A percentile compares a stretch with the other conserved stretches of the same genome.
These are phyloP conservation scores for Podarcis raffonei DNA, from an alignment of 2,113 vertebrate species.

Conservation along the genomic window DNA sequence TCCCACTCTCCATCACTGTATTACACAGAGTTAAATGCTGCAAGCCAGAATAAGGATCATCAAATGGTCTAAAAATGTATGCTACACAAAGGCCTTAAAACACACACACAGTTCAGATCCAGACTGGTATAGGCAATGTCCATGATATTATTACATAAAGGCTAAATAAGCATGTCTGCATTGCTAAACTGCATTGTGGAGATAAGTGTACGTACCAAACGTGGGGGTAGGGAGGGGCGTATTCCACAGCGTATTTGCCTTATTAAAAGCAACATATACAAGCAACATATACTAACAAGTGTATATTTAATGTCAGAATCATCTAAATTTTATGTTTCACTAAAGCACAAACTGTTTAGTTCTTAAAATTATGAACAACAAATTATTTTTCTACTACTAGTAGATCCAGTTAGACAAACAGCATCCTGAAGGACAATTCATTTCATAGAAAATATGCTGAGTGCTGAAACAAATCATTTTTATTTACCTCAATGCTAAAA, in stretches of 20 bases:
- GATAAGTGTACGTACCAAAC: slow-evolving; percentile 60
- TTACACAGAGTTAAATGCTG: slow-evolving; percentile 49
- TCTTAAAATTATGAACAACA: background rate
- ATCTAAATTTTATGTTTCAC: slow-evolving; percentile 25
- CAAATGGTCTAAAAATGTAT: slow-evolving; percentile 58
- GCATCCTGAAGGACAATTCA: slow-evolving; percentile 61
- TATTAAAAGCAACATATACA: slow-evolving; percentile 63
- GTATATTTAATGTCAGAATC: slow-evolving; percentile 37
- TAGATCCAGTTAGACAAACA: slow-evolving; percentile 72
- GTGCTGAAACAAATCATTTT: slow-evolving; percentile 63
- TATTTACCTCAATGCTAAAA: slow-evolving; percentile 65
- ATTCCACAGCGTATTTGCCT: slow-evolving; percentile 56
- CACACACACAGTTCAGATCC: slow-evolving; percentile 58
- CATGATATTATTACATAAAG: slow-evolving; percentile 79
- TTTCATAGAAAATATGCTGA: slow-evolving; percentile 64
- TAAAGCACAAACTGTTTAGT: slow-evolving; percentile 47
- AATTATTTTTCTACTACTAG: slow-evolving; percentile 47
- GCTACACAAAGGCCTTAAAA: slow-evolving; percentile 53
- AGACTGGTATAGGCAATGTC: slow-evolving; percentile 66
- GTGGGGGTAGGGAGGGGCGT: slow-evolving; percentile 31
- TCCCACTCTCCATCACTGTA: slow-evolving; percentile 27
- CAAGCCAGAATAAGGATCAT: slow-evolving; percentile 53
- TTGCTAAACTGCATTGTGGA: slow-evolving; percentile 65
- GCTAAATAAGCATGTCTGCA: slow-evolving; percentile 72
- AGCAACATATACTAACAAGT: slow-evolving; percentile 62